Evolutionary conservation across 2,888 invertebrate genomes (phyloP), one percentile per base, ranked within the genome.

Genomic region (Diogma glabrata): DNA sequence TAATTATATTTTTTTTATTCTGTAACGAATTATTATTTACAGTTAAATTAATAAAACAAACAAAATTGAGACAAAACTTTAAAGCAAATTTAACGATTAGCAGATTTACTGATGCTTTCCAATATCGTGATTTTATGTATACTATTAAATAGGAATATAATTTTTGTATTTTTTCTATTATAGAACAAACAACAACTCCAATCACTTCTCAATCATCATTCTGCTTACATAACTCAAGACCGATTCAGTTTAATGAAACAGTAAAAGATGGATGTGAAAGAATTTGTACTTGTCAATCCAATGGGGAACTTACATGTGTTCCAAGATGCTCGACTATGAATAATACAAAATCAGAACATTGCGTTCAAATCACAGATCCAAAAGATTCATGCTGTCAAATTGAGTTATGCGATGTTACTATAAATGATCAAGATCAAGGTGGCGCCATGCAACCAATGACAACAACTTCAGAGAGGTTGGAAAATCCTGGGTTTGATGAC

Each of bases 351-450:
- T 70, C 72, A 23, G 87, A 88, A 52, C 80, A 84, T 61, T 91
- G 91, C 64, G 84, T 90, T 40, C 82, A 83, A 60, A 79, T 91
- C 0, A 81, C 84, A 56, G 89, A 91, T 66, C 85, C 87, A 0
- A 79, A 79, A 49, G 91, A 93, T 64, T 72, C 81, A 2, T 92
- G 92, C 63, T 92, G 92, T 61, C 87, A 84, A 58, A 78, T 88
- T 55, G 84, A 90, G 54, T 75, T 90, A 3, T 93, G 92, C 64
- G 90, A 89, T 61, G 88, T 89, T 4, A 86, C 87, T 0, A 74
- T 87, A 17, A 84, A 85, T 55, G 87, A 78, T 50, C 84, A 86
- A 56, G 87, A 87, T 56, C 75, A 76, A 55, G 65, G 69, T 0
- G 72, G 59, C 7, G 38, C 48, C 16, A 43, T 59, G 30, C n/a